phyloP scores from a whole-genome alignment of 92 coral and sea anemone species.

The Epizoanthus illoricatus region DNA sequence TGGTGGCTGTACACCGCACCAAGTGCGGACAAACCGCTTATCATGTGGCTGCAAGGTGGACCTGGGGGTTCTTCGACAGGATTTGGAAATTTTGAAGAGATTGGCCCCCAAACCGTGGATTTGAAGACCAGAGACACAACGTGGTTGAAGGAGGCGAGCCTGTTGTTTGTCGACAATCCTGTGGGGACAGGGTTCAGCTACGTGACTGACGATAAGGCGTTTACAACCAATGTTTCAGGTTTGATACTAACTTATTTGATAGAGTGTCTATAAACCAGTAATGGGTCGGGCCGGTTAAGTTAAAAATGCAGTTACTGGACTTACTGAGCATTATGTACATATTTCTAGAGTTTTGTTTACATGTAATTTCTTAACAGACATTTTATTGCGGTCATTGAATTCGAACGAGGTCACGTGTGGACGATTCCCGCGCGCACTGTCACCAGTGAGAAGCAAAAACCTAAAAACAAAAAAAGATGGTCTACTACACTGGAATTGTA shows the following conservation, averaged over 20 bases:
- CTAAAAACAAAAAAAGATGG: no score
- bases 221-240: constrained; percentile 87
- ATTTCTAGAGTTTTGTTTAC: no score
- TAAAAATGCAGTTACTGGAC: background rate
- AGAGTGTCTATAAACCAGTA: background rate
- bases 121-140: constrained; percentile 80
- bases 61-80: constrained; percentile 97
- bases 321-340: no score
- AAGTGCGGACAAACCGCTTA: constrained; percentile 66
- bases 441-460: no score
- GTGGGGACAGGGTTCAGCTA: constrained; percentile 94
- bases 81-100: constrained; percentile 90
- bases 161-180: constrained; percentile 94
- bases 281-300: background rate
- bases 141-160: constrained; percentile 85
- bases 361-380: no score
- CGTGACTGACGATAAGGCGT: constrained; percentile 83
- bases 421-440: no score
- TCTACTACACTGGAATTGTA: no score
- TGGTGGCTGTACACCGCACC: constrained; percentile 95
- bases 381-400: no score
- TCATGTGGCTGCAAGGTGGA: constrained; percentile 98
- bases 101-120: constrained; percentile 87
- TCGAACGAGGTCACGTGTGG: no score
- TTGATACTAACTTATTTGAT: background rate